phyloP scores from a whole-genome alignment of 2,113 vertebrate species.

The Camarhynchus parvulus region DNA sequence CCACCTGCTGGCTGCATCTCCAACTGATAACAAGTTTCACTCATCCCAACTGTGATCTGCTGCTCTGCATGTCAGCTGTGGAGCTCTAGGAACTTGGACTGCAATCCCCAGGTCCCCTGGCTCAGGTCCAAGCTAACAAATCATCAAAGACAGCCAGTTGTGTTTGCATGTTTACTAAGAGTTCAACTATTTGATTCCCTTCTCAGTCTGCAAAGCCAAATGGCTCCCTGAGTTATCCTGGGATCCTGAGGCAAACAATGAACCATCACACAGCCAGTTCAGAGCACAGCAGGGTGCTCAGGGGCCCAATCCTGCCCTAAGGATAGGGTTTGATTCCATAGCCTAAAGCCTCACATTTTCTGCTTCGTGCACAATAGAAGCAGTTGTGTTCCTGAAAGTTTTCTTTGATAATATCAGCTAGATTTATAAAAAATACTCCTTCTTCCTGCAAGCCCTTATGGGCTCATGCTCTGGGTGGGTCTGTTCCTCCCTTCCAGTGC shows the following conservation, averaged over 20 bases:
- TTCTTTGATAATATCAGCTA: neutral
- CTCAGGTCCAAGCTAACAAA: slow-evolving; percentile 39
- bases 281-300: neutral
- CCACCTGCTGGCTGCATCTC: slow-evolving; percentile 40
- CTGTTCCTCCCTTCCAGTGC: neutral
- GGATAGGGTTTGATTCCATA: neutral
- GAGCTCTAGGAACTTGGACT: slow-evolving; percentile 48
- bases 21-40: slow-evolving; percentile 29
- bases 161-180: slow-evolving; percentile 40
- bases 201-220: slow-evolving; percentile 41
- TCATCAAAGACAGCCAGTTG: slow-evolving; percentile 59
- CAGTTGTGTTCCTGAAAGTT: neutral
- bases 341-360: neutral
- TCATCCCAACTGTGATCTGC: slow-evolving; percentile 39
- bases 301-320: neutral
- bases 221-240: slow-evolving; percentile 35
- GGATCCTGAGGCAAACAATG: slow-evolving; percentile 30
- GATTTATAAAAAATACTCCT: neutral
- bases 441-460: neutral
- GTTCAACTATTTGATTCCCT: slow-evolving; percentile 38
- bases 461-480: neutral
- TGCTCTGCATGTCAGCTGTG: slow-evolving; percentile 2
- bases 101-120: slow-evolving; percentile 27
- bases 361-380: neutral
- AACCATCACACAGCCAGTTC: neutral